A percentile compares a stretch with the other conserved stretches of the same genome.
Evolutionary conservation across 2,888 invertebrate species (phyloP).

Genomic region (Microctonus hyperodae): DNA sequence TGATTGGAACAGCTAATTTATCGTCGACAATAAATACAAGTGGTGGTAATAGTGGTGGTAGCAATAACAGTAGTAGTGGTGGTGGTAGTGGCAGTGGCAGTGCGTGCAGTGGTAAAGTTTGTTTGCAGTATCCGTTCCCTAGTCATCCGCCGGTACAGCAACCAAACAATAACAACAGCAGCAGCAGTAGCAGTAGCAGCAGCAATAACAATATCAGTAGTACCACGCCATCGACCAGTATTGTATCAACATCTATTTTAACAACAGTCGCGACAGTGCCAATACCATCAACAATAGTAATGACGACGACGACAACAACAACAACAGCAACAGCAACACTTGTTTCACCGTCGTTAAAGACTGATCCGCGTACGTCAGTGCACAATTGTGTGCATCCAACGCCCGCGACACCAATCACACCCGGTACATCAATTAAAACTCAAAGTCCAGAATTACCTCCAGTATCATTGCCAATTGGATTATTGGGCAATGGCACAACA

Average conservation of each 20-base stretch:
- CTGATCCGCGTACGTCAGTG: slow-evolving; percentile 48
- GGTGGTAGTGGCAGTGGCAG: too few species aligned
- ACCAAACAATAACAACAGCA: slow-evolving; percentile 57
- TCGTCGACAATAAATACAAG: slow-evolving; percentile 37
- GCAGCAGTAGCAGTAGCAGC: slow-evolving; percentile 62
- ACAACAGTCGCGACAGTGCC: slow-evolving; percentile 33
- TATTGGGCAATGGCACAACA: slow-evolving; percentile 44
- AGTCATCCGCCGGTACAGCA: slow-evolving; percentile 73
- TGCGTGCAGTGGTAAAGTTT: slow-evolving; percentile 64
- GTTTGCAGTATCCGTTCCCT: slow-evolving; percentile 80
- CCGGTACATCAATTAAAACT: slow-evolving; percentile 45
- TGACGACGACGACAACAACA: too few species aligned
- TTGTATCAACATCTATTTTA: slow-evolving; percentile 29
- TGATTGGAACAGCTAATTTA: slow-evolving; percentile 44
- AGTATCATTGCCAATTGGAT: slow-evolving; percentile 52
- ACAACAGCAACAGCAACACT: slow-evolving; percentile 35
- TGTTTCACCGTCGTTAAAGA: slow-evolving; percentile 44
- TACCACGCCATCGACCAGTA: slow-evolving; percentile 32
- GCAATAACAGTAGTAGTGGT: too few species aligned
- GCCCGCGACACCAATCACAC: slow-evolving; percentile 58
- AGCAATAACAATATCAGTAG: slow-evolving; percentile 63
- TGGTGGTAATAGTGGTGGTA: slow-evolving; percentile 32
- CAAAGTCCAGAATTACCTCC: slow-evolving; percentile 58
- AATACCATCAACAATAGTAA: too few species aligned
- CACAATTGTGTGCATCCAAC: slow-evolving; percentile 57